Evolutionary conservation across 2,888 invertebrate species (phyloP).

Genomic region (Aelia acuminata): DNA sequence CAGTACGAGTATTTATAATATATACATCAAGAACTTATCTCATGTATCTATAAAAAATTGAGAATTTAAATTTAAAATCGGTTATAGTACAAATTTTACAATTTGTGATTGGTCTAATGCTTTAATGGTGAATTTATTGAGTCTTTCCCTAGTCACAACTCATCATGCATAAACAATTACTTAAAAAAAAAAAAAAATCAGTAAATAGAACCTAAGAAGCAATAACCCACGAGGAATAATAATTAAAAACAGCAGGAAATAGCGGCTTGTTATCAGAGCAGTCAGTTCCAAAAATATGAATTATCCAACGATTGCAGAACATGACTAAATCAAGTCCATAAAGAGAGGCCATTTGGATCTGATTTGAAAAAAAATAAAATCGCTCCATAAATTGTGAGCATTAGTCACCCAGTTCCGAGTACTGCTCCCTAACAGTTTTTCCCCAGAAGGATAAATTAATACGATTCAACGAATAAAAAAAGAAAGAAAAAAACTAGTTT

Average conservation of each 20-base stretch:
- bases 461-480: neutral
- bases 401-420: neutral
- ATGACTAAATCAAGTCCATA: neutral
- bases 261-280: neutral
- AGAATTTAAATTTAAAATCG: too few relatives aligned
- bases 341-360: neutral
- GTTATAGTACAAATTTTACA: too few relatives aligned
- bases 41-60: too few relatives aligned
- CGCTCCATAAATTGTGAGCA: neutral
- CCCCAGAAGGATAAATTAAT: neutral
- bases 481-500: too few relatives aligned
- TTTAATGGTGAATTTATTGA: too few relatives aligned
- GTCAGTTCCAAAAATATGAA: neutral
- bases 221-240: neutral
- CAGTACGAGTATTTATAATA: too few relatives aligned
- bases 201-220: neutral
- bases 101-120: too few relatives aligned
- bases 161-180: too few relatives aligned
- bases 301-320: neutral
- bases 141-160: too few relatives aligned
- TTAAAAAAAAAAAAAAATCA: neutral
- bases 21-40: too few relatives aligned
- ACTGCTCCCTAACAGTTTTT: neutral
- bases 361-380: neutral
- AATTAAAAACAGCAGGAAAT: neutral